Conservation (phyloP, 2,797 vertebrate species). For the Gila robusta region DNA sequence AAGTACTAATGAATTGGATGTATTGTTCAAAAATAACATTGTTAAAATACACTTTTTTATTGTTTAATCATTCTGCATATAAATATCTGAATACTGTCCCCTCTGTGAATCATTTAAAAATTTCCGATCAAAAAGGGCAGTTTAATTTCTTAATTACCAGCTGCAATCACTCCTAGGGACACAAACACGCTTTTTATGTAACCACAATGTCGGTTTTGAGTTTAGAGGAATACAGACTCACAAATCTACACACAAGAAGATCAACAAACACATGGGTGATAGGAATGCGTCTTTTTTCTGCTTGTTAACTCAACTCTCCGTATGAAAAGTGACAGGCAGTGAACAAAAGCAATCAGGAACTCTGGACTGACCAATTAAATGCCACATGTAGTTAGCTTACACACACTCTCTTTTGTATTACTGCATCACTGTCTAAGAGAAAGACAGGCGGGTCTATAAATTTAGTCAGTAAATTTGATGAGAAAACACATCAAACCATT, state of each 20-base stretch:
- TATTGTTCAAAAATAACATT: not conserved
- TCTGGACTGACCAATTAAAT: slow-evolving; percentile 27
- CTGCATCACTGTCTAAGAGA: slow-evolving; percentile 21
- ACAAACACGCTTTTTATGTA: slow-evolving; percentile 7
- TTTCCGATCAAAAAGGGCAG: slow-evolving; percentile 21
- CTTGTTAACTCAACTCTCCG: slow-evolving; percentile 1
- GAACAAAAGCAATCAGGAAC: slow-evolving; percentile 14
- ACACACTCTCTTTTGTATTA: slow-evolving; percentile 20
- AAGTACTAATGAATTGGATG: not conserved
- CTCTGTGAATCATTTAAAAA: slow-evolving; percentile 34
- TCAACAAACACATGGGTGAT: not conserved
- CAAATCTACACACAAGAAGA: not conserved
- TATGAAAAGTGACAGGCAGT: slow-evolving; percentile 3
- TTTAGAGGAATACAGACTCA: not conserved
- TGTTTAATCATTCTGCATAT: not conserved
- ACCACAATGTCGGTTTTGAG: not conserved
- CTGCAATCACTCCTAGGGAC: slow-evolving; percentile 1
- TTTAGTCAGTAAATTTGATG: not conserved
- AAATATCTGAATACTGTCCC: not conserved
- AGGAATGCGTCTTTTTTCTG: not conserved
- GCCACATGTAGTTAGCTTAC: slow-evolving; percentile 12
- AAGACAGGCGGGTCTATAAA: slow-evolving; percentile 8
- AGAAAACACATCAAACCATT: not conserved
- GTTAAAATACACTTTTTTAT: not conserved
- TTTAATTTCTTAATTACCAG: not conserved